Conservation (phyloP, 1,140 invertebrate species). For the Sinonovacula constricta region DNA sequence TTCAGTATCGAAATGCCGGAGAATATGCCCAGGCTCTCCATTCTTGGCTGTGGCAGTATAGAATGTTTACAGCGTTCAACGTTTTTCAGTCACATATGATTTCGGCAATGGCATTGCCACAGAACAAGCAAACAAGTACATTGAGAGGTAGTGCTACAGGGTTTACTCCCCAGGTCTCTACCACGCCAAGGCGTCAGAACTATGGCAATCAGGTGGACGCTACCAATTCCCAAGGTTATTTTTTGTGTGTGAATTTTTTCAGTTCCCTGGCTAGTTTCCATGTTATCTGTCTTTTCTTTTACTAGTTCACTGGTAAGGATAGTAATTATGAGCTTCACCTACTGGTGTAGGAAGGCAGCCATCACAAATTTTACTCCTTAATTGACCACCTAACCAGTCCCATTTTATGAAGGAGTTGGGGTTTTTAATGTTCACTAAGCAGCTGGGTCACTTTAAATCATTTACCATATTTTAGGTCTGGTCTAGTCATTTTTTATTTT, state of each 20-base stretch:
- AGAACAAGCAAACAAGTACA: not conserved
- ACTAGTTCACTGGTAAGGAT: no score
- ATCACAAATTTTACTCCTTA: no score
- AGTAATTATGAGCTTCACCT: no score
- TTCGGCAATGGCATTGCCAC: slow-evolving; percentile 14
- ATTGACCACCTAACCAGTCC: no score
- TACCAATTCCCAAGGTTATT: not conserved
- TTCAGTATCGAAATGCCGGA: slow-evolving; percentile 61
- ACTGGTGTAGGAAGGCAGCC: no score
- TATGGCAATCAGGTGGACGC: not conserved
- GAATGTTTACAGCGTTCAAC: slow-evolving; percentile 53
- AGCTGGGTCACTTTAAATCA: no score
- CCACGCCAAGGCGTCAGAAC: not conserved
- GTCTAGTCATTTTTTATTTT: no score
- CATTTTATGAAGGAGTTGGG: no score
- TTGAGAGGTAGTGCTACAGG: not conserved
- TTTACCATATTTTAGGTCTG: no score
- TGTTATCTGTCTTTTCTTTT: not conserved
- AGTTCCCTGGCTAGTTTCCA: not conserved
- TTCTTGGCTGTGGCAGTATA: slow-evolving; percentile 69
- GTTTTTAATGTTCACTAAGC: no score
- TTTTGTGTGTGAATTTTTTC: not conserved
- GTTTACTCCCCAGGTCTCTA: not conserved
- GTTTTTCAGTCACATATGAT: slow-evolving; percentile 52
- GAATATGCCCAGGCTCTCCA: slow-evolving; percentile 67